Evolutionary conservation across 2,113 vertebrate species (phyloP).

Genomic region (Amphiprion ocellaris): DNA sequence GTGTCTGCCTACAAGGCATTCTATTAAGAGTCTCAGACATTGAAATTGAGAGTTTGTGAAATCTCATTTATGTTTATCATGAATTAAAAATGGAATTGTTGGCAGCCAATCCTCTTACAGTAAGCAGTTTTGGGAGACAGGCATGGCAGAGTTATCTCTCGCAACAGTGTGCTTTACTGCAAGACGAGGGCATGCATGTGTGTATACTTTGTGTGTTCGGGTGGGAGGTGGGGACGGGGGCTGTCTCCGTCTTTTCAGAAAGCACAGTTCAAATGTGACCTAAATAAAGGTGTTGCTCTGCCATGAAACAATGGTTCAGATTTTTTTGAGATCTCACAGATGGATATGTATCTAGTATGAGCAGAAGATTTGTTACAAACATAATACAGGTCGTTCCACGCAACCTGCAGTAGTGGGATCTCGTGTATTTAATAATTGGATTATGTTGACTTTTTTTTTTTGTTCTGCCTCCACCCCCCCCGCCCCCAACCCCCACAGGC

Average conservation of each 20-base stretch:
- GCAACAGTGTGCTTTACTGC: conserved; percentile 51
- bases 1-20: conserved; percentile 70
- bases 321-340: conserved; percentile 12
- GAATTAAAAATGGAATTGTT: conserved; percentile 86
- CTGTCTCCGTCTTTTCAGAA: conserved; percentile 61
- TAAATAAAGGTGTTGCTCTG: conserved; percentile 79
- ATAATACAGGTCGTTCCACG: conserved; percentile 22
- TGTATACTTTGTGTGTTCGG: conserved; percentile 18
- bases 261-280: conserved; percentile 82
- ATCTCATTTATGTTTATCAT: conserved; percentile 85
- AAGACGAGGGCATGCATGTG: conserved; percentile 20
- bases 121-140: conserved; percentile 83
- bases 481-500: conserved; percentile 82
- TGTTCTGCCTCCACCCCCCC: conserved; percentile 57
- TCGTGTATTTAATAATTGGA: conserved; percentile 72
- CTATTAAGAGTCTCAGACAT: conserved; percentile 72
- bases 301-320: conserved; percentile 31
- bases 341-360: conserved; percentile 20
- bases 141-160: conserved; percentile 77
- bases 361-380: conserved; percentile 36
- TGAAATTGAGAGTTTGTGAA: conserved; percentile 79
- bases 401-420: conserved; percentile 51
- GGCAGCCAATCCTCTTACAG: conserved; percentile 85
- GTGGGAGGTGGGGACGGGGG: conserved; percentile 39
- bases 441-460: conserved; percentile 52